Percentiles rank a stretch among this genome's conserved stretches.
phyloP scores from a whole-genome alignment of 2,113 vertebrate genomes.

The Hymenochirus boettgeri region DNA sequence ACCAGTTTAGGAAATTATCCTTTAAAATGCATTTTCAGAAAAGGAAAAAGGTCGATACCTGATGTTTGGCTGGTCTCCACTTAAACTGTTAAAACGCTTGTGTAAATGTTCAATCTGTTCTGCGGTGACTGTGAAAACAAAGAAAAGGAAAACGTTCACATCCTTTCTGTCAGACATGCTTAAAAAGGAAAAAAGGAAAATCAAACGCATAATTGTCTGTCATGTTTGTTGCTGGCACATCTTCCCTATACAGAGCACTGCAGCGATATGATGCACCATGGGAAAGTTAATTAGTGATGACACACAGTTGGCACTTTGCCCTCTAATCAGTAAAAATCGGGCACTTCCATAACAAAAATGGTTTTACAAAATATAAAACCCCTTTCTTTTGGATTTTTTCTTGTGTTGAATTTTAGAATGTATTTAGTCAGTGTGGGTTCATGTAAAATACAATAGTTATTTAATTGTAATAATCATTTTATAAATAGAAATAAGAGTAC shows the following conservation, averaged over 20 bases:
- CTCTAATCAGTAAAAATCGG: no score
- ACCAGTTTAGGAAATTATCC: no score
- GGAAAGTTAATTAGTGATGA: constrained; percentile 10
- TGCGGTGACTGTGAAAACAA: constrained; percentile 65
- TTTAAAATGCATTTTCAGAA: no score
- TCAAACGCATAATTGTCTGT: neutral
- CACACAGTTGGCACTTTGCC: neutral
- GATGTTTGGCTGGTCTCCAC: constrained; percentile 71
- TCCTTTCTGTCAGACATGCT: neutral
- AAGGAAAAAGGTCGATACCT: constrained; percentile 61
- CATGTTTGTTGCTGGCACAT: neutral
- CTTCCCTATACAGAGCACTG: neutral
- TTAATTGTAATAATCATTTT: no score
- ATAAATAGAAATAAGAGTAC: no score
- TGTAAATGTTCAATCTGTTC: constrained; percentile 85
- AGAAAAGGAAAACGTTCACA: constrained; percentile 7
- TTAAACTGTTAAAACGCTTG: constrained; percentile 78
- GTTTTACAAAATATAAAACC: no score
- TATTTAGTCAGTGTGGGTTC: no score
- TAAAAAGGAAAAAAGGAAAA: neutral
- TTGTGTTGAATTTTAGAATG: no score
- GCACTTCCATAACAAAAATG: no score
- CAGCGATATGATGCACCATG: neutral
- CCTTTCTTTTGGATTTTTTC: no score
- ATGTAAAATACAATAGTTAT: no score